Evolutionary conservation across 2,113 vertebrate genomes (phyloP).

Genomic region (Zeus faber): DNA sequence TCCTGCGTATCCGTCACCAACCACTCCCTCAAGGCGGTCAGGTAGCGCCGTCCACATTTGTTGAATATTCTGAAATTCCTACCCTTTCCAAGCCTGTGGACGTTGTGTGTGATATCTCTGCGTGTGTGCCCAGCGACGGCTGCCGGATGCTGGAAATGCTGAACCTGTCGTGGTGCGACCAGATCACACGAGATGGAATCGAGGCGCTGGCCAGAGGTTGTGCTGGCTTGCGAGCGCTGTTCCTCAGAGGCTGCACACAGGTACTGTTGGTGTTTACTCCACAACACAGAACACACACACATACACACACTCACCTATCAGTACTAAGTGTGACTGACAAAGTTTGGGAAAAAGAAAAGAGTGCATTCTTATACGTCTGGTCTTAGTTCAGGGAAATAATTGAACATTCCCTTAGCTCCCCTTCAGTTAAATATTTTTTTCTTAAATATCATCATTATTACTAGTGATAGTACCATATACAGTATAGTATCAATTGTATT

Average conservation of each 20-base stretch:
- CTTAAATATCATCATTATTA: too few species aligned
- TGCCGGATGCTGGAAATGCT: conserved; percentile 89
- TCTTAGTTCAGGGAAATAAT: too few species aligned
- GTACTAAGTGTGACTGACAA: too few species aligned
- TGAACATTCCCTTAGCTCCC: too few species aligned
- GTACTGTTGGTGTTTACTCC: conserved; percentile 53
- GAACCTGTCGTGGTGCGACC: conserved; percentile 93
- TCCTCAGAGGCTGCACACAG: conserved; percentile 92
- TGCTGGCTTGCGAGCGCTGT: conserved; percentile 81
- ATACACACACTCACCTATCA: background rate
- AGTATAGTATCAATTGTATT: too few species aligned
- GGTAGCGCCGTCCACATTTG: conserved; percentile 63
- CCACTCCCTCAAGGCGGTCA: conserved; percentile 91
- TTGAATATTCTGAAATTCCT: too few species aligned
- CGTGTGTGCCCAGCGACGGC: conserved; percentile 77
- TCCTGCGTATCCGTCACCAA: conserved; percentile 93
- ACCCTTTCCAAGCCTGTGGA: too few species aligned
- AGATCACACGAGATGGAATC: conserved; percentile 89
- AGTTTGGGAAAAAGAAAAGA: too few species aligned
- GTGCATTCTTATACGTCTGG: too few species aligned
- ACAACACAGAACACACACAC: background rate
- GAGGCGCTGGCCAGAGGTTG: conserved; percentile 90
- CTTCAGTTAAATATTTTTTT: too few species aligned
- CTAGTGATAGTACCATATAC: too few species aligned
- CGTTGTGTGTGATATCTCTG: background rate